A percentile compares a stretch with the other conserved stretches of the same genome.
These are phyloP conservation scores for Coreoperca whiteheadi DNA, from an alignment of 2,113 vertebrate genomes.

Conservation along the genomic window DNA sequence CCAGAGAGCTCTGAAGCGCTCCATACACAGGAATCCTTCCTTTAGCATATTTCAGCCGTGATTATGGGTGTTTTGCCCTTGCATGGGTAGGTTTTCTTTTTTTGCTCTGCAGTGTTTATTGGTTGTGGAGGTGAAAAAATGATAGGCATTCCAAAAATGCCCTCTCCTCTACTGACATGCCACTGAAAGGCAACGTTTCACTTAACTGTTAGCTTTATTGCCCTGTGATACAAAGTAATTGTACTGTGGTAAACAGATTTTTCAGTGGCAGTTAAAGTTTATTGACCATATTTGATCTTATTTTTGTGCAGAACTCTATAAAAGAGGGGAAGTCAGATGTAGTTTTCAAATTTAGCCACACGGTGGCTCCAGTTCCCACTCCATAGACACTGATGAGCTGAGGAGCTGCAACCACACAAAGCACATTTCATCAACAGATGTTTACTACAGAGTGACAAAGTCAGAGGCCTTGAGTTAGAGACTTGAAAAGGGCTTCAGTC, in stretches of 20 bases:
- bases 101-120: constrained; percentile 63
- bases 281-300: constrained; percentile 36
- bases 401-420: constrained; percentile 54
- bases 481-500: constrained; percentile 40
- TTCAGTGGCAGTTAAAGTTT: constrained; percentile 39
- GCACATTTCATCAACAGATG: constrained; percentile 75
- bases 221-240: constrained; percentile 25
- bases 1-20: background rate
- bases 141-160: constrained; percentile 75
- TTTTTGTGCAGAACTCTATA: constrained; percentile 26
- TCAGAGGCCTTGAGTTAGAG: constrained; percentile 49
- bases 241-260: constrained; percentile 30
- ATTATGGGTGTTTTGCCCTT: constrained; percentile 51
- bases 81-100: constrained; percentile 39
- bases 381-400: background rate
- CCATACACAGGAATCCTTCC: background rate
- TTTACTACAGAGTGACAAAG: constrained; percentile 63
- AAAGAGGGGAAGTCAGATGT: constrained; percentile 29
- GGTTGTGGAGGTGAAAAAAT: constrained; percentile 73
- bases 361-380: constrained; percentile 68
- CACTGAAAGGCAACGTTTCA: constrained; percentile 37
- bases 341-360: constrained; percentile 59
- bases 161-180: constrained; percentile 42
- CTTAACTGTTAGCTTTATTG: constrained; percentile 29
- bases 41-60: constrained; percentile 42